Conservation (phyloP, 2,888 invertebrate species). For the Tetragnatha montana region DNA sequence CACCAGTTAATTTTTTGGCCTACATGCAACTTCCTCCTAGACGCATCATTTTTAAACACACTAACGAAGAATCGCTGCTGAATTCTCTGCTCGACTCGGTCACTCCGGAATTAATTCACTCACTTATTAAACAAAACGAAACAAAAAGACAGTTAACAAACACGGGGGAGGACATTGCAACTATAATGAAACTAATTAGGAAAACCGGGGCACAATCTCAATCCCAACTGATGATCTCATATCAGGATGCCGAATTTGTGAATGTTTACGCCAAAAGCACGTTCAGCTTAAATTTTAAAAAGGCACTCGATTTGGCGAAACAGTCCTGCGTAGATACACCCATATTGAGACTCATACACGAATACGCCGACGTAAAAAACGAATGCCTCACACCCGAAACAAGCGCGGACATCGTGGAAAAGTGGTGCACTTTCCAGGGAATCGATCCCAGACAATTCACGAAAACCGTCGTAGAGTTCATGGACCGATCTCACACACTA, state of each 20-base stretch:
- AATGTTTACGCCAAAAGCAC: neutral
- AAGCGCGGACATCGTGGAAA: neutral
- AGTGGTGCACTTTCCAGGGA: neutral
- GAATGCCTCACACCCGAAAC: neutral
- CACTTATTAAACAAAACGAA: neutral
- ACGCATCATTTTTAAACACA: neutral
- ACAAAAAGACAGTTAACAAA: neutral
- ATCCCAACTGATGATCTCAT: neutral
- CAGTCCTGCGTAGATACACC: neutral
- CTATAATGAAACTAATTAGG: neutral
- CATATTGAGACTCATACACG: neutral
- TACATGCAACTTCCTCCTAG: slow-evolving; percentile 12
- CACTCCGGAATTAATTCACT: neutral
- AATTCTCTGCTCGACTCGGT: neutral
- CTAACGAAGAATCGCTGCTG: neutral
- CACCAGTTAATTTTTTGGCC: slow-evolving; percentile 13
- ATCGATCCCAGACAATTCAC: neutral
- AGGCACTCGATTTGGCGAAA: neutral
- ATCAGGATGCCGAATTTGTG: neutral
- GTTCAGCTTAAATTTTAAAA: slow-evolving; percentile 1
- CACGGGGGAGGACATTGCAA: neutral
- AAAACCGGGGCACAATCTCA: neutral
- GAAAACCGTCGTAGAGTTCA: neutral
- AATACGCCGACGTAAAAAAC: neutral
- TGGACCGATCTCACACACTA: neutral